Conservation (phyloP, 2,888 invertebrate genomes). For the Cerceris rybyensis region DNA sequence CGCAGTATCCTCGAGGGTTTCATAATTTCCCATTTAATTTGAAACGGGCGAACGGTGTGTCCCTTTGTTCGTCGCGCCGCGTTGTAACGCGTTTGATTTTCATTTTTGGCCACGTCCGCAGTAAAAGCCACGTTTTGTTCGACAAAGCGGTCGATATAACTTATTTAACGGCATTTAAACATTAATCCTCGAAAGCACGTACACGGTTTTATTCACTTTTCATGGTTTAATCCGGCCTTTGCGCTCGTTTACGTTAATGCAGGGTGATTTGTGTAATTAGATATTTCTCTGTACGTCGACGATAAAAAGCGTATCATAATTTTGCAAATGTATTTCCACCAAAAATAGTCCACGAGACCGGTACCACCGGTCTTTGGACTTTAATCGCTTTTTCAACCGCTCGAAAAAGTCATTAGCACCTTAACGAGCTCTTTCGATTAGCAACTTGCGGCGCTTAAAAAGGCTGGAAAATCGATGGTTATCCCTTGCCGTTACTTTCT, state of each 20-base stretch:
- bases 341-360: neutral
- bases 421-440: neutral
- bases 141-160: neutral
- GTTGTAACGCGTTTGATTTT: neutral
- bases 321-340: too few relatives aligned
- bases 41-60: neutral
- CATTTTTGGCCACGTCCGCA: neutral
- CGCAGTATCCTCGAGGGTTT: neutral
- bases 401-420: slow-evolving; percentile 20
- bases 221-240: slow-evolving; percentile 7
- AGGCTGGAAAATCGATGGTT: too few relatives aligned
- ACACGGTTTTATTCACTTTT: neutral
- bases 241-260: slow-evolving; percentile 29
- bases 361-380: neutral
- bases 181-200: slow-evolving; percentile 1
- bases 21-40: neutral
- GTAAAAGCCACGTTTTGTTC: neutral
- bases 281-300: neutral
- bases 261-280: slow-evolving; percentile 28
- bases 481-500: too few relatives aligned
- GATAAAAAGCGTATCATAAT: too few relatives aligned
- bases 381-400: too few relatives aligned
- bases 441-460: too few relatives aligned
- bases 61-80: neutral
- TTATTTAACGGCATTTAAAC: slow-evolving; percentile 13